A percentile compares a stretch with the other conserved stretches of the same genome.
These are phyloP conservation scores for Fragum fragum DNA, from an alignment of 2,888 invertebrate species.

Conservation along the genomic window DNA sequence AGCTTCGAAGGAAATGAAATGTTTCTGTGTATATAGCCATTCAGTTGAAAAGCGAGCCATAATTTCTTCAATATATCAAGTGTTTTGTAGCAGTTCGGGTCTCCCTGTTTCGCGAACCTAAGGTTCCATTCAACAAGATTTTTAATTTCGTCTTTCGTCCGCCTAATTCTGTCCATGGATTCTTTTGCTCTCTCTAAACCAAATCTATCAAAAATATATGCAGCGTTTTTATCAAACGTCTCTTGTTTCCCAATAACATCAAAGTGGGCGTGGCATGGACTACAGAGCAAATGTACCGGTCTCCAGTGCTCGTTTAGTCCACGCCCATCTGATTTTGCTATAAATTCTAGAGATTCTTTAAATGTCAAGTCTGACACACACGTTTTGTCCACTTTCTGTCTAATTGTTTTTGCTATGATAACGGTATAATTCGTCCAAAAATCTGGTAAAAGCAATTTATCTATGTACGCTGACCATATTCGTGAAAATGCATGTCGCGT, in stretches of 20 bases:
- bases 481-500: conserved; percentile 65
- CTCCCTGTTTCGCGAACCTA: too few species aligned
- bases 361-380: conserved; percentile 67
- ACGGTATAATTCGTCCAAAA: conserved; percentile 60
- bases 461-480: conserved; percentile 70
- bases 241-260: conserved; percentile 67
- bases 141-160: conserved; percentile 48
- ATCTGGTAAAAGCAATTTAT: conserved; percentile 69
- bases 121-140: conserved; percentile 60
- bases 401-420: conserved; percentile 28
- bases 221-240: conserved; percentile 52
- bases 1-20: conserved; percentile 27
- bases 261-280: conserved; percentile 63
- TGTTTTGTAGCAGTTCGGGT: neutral
- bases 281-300: conserved; percentile 55
- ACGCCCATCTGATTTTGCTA: neutral
- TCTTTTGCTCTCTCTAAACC: conserved; percentile 34
- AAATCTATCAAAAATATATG: conserved; percentile 49
- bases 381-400: conserved; percentile 11
- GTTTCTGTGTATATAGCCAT: conserved; percentile 61
- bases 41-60: conserved; percentile 62
- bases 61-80: conserved; percentile 51
- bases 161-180: neutral
- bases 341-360: conserved; percentile 60
- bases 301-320: conserved; percentile 64